Base-by-base conservation (phyloP, 2,888 invertebrate genomes). In the Punctoribates punctum region DNA sequence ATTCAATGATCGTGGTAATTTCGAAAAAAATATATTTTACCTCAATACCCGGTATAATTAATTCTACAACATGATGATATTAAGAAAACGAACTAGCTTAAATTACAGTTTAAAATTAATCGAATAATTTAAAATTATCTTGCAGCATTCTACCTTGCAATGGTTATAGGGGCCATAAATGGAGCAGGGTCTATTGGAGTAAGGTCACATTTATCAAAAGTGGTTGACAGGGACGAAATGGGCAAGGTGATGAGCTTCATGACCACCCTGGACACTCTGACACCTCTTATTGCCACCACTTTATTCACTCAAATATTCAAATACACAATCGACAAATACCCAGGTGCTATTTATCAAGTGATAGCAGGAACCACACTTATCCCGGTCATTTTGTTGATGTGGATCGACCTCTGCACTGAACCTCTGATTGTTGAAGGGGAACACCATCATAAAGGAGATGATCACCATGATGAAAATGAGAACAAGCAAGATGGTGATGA, bases 151-250 rank as follows among this genome's bases (percentile, higher is more conserved):
- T 65, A 65, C 17, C 6, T 65, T 1, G 8, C 34, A 0, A 34
- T 65, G 34, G 13, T n/a, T 1, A 20, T 65, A 17, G 13, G 9
- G 17, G 11, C 65, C 1, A 34, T 65, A 6, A 34, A 4, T 6
- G 65, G 34, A 0, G 1, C 29, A 8, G 5, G 34, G 13, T 34
- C 17, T 8, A 34, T 75, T 4, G 67, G 75, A 1, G 29, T 34
- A 1, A 29, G 75, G 3, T 60, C 75, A 15, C 65, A 75, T 25
- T 6, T 75, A 13, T n/a, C 75, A 9, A 70, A 46, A 34, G 15
- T 75, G 13, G 75, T 75, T 15, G 75, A 20, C 23, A 20, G 48
- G 6, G 65, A 75, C 29, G 75, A 75, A 27, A 48, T 75, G 2
- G 75, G 75, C 3, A 42, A 51, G 25, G 27, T 75, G 4, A 34